These are phyloP conservation scores for Cheilosia soror DNA, from an alignment of 2,888 invertebrate species.

Conservation along the genomic window DNA sequence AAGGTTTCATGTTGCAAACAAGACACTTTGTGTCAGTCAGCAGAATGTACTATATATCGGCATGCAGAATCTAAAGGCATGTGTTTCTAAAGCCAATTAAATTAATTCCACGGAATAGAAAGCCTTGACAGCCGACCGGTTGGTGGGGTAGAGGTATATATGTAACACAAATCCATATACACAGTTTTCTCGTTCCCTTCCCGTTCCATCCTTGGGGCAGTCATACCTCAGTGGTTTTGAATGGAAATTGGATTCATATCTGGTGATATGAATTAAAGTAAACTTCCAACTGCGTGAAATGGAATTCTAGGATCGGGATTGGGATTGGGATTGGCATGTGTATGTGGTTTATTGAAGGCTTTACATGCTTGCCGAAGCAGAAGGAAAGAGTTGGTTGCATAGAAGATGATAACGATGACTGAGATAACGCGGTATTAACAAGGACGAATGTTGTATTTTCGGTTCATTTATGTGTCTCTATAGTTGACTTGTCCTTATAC, in stretches of 20 bases:
- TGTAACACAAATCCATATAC: background rate
- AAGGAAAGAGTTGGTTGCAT: too few relatives aligned
- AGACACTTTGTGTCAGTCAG: constrained; percentile 46
- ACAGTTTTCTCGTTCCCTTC: background rate
- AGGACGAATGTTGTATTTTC: constrained; percentile 9
- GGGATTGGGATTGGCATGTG: background rate
- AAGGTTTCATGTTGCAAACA: constrained; percentile 57
- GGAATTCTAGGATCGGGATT: background rate
- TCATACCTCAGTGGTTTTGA: constrained; percentile 67
- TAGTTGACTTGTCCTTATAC: background rate
- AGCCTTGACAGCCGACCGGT: constrained; percentile 54
- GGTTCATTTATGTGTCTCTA: background rate
- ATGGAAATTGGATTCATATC: constrained; percentile 61
- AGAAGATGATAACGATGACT: background rate
- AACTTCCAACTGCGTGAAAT: constrained; percentile 47
- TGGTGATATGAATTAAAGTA: constrained; percentile 47
- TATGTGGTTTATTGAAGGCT: constrained; percentile 18
- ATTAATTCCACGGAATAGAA: constrained; percentile 62
- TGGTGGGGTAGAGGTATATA: background rate
- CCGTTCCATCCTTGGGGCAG: constrained; percentile 31
- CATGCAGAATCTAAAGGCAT: constrained; percentile 26
- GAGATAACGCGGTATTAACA: background rate
- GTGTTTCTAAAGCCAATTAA: constrained; percentile 68
- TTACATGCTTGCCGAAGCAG: background rate
- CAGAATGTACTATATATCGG: background rate